phyloP scores from a whole-genome alignment of 2,113 vertebrate genomes.

The Corythaixoides concolor region DNA sequence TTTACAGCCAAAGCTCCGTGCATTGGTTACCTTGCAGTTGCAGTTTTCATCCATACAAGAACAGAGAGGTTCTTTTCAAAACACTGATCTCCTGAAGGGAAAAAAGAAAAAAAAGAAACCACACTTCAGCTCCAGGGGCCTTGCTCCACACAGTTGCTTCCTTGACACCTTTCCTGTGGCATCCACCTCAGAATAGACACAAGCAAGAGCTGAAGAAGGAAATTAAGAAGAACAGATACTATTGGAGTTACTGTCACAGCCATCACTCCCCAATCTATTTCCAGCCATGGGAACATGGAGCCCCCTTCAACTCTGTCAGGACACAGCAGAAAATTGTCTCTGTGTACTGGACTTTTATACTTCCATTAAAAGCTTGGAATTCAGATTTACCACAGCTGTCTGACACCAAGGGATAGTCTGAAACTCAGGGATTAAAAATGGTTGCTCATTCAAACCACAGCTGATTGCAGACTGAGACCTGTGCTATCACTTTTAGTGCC shows the following conservation, averaged over 20 bases:
- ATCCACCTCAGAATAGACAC: not conserved
- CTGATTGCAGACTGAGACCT: not conserved
- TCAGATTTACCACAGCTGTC: not conserved
- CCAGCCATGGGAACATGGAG: not conserved
- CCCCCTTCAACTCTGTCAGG: not conserved
- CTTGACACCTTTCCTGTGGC: constrained; percentile 13
- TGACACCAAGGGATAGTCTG: not conserved
- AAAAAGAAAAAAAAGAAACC: not conserved
- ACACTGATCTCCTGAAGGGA: not conserved
- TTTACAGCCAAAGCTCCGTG: not conserved
- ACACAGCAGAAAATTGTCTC: not conserved
- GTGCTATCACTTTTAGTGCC: not conserved
- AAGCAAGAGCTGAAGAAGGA: constrained; percentile 18
- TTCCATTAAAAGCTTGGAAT: not conserved
- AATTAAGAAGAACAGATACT: constrained; percentile 2
- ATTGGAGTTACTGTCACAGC: not conserved
- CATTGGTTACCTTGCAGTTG: not conserved
- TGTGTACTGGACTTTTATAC: not conserved
- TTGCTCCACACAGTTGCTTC: not conserved
- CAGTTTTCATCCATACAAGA: not conserved
- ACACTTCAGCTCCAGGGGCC: not conserved
- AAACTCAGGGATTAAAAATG: not conserved
- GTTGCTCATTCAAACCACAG: not conserved
- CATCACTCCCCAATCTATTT: not conserved
- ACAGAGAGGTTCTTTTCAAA: not conserved